phyloP scores from a whole-genome alignment of 2,797 vertebrate genomes.

The Acropternis orthonyx region DNA sequence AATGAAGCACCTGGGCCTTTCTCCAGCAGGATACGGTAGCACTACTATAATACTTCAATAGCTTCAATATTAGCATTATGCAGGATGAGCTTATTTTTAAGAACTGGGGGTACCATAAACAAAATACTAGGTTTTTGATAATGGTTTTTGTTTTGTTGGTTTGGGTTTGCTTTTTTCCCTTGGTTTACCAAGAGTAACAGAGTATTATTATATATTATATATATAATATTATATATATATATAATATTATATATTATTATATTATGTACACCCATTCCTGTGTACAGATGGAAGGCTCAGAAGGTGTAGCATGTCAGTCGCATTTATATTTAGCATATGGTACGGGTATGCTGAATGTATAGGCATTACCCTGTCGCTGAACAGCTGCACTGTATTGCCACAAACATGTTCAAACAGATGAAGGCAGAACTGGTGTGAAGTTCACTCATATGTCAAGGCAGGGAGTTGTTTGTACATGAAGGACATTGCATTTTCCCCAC shows the following conservation, averaged over 20 bases:
- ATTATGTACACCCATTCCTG: neutral
- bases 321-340: neutral
- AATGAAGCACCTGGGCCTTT: conserved; percentile 85
- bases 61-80: neutral
- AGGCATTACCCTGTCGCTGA: neutral
- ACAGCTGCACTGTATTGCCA: neutral
- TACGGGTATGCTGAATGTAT: neutral
- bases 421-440: neutral
- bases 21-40: conserved; percentile 79
- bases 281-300: neutral
- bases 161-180: neutral
- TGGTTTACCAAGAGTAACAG: neutral
- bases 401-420: neutral
- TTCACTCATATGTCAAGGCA: neutral
- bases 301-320: neutral
- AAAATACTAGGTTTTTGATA: neutral
- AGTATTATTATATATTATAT: neutral
- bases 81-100: neutral
- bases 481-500: neutral
- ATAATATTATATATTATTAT: too few relatives aligned
- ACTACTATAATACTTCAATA: neutral
- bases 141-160: neutral
- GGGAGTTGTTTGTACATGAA: neutral
- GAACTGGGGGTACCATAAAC: neutral
- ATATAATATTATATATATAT: too few relatives aligned